Percentiles rank a stretch among this genome's conserved stretches.
These are phyloP conservation scores for Gonioctena quinquepunctata DNA, from an alignment of 1,140 invertebrate species.

Conservation along the genomic window DNA sequence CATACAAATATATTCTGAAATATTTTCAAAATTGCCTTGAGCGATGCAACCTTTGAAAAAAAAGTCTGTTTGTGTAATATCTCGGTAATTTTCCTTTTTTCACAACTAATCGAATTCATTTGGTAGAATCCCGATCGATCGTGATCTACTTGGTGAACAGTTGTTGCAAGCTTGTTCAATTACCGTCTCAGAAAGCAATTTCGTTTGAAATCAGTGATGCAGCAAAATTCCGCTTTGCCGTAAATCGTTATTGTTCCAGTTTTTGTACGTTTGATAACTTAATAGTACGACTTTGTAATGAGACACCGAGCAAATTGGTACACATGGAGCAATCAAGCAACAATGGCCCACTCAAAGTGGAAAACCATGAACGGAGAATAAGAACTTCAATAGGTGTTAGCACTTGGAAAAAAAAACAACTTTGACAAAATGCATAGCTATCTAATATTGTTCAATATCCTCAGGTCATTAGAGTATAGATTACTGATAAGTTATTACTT, in stretches of 20 bases:
- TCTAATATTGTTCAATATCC: too few species aligned
- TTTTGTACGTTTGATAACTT: constrained; percentile 16
- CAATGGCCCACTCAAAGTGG: not conserved
- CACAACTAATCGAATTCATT: not conserved
- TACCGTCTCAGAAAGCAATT: constrained; percentile 11
- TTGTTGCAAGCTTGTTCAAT: not conserved
- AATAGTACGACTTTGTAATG: constrained; percentile 10
- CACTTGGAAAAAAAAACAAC: not conserved
- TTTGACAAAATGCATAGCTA: too few species aligned
- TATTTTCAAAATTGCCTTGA: too few species aligned
- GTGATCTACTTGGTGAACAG: not conserved
- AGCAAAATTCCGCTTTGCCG: constrained; percentile 7
- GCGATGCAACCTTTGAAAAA: too few species aligned
- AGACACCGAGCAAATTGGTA: constrained; percentile 7
- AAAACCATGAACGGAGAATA: not conserved
- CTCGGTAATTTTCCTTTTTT: too few species aligned
- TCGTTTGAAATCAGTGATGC: constrained; percentile 15
- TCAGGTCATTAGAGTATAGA: too few species aligned
- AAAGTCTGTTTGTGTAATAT: too few species aligned
- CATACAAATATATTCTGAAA: too few species aligned
- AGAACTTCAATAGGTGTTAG: not conserved
- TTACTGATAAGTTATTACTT: too few species aligned
- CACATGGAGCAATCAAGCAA: not conserved
- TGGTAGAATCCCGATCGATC: not conserved
- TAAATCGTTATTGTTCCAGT: constrained; percentile 17